These are phyloP conservation scores for Peromyscus attwateri DNA, from an alignment of 2,797 vertebrate species.

Conservation along the genomic window DNA sequence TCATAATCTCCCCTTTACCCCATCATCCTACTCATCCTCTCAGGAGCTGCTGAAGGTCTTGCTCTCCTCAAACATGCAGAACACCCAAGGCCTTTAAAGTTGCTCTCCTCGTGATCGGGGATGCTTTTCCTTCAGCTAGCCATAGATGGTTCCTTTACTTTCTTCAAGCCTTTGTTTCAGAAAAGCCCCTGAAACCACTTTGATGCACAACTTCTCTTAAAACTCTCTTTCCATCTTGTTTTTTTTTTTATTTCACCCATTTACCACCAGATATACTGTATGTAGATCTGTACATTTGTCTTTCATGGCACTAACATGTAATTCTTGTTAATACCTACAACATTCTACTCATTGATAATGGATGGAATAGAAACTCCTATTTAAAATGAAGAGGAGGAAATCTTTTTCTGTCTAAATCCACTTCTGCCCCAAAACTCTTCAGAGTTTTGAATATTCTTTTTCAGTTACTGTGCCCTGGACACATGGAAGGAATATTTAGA, in stretches of 20 bases:
- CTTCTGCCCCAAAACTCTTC: slow-evolving; percentile 6
- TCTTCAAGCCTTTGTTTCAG: slow-evolving; percentile 13
- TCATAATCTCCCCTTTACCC: background rate
- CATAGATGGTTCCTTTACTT: background rate
- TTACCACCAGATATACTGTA: background rate
- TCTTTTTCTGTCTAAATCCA: background rate
- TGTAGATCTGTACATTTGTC: background rate
- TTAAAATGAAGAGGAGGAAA: slow-evolving; percentile 25
- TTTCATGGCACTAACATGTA: background rate
- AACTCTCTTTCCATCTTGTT: background rate
- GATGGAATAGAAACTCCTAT: background rate
- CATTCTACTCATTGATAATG: background rate
- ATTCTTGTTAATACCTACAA: background rate
- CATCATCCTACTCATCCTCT: rapidly evolving
- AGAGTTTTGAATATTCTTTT: slow-evolving; percentile 41
- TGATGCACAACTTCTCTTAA: background rate
- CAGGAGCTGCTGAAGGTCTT: background rate
- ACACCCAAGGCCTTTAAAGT: background rate
- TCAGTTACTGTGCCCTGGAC: slow-evolving; percentile 34
- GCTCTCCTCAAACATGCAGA: background rate
- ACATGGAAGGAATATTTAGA: slow-evolving; percentile 41
- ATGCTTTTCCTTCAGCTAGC: background rate
- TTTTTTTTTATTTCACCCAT: background rate
- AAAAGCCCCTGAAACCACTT: background rate
- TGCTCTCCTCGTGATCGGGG: background rate